Evolutionary conservation across 2,113 vertebrate genomes (phyloP), one percentile per base, ranked within the genome.

Genomic region (Nibea albiflora): DNA sequence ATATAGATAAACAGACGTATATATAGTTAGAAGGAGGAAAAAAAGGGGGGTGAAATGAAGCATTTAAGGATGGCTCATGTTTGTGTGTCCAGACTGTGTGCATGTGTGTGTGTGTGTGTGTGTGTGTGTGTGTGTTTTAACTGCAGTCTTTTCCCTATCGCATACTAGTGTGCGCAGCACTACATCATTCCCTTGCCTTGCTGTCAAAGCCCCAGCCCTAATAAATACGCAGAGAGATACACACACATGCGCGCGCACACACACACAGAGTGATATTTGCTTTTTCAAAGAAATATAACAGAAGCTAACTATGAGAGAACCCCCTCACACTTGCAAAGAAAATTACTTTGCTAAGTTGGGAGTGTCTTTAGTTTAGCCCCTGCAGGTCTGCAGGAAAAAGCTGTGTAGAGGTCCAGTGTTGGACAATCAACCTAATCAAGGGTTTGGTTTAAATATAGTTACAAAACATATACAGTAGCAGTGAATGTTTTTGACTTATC

Each of bases 91-190:
- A 76, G 19, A 22, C 19, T 16, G 28, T 67, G 56, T 39, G 49
- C 28, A 8, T 19, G 17, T 11, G 50, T 42, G 16, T 19, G 9
- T 10, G 60, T 61, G 7, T 52, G 67, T 20, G 58, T 46, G 22
- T 73, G 57, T 73, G 57, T 42, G 57, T 62, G 19, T 8, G 61
- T 81, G 57, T 50, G 67, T 15, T 28, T 14, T 9, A 47, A 46
- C 78, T 80, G 85, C 83, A 82, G 80, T 69, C 19, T 75, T 73
- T 75, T 67, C 61, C 52, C 42, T 67, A 74, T 85, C 26, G 71
- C 70, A 85, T 73, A 64, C 56, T 28, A 79, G 44, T 31, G 56
- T 73, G 58, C 15, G n/a, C 54, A 84, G 76, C 71, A 72, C 70
- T 78, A 74, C 68, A 87, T 88, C 58, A 76, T 81, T 65, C 35